Conservation (phyloP, 2,888 invertebrate species). For the Byasa hedistus region DNA sequence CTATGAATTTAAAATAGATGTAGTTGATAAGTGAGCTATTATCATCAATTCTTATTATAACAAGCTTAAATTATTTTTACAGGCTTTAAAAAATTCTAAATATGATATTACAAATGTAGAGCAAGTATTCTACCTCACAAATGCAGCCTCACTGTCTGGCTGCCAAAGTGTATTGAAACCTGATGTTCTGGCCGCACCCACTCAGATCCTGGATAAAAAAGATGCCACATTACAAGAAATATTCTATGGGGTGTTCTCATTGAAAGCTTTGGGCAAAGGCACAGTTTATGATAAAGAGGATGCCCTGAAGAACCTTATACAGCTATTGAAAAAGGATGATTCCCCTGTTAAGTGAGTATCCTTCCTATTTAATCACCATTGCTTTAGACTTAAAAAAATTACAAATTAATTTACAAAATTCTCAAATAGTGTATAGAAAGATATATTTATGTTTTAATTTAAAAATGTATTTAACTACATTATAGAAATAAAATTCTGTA, state of each 20-base stretch:
- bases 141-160: conserved; percentile 80
- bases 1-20: no score
- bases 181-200: conserved; percentile 70
- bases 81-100: conserved; percentile 60
- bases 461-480: no score
- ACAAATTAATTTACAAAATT: no score
- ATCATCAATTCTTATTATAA: no score
- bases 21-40: no score
- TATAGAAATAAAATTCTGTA: no score
- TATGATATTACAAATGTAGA: conserved; percentile 70
- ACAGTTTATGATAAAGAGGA: conserved; percentile 83
- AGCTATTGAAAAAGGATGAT: conserved; percentile 91
- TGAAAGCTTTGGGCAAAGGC: conserved; percentile 84
- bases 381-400: no score
- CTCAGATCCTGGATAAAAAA: conserved; percentile 82
- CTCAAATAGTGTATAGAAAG: no score
- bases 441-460: no score
- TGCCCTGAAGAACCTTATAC: conserved; percentile 85
- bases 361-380: no score
- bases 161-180: conserved; percentile 76
- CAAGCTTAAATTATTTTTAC: conserved; percentile 30
- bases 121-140: conserved; percentile 83
- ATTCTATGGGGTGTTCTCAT: conserved; percentile 85
- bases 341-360: conserved; percentile 82
- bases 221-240: conserved; percentile 84